Percentiles rank a stretch among this genome's conserved stretches.
Conservation (phyloP, 92 coral and sea anemone species). For the Epizoanthus scotinus region DNA sequence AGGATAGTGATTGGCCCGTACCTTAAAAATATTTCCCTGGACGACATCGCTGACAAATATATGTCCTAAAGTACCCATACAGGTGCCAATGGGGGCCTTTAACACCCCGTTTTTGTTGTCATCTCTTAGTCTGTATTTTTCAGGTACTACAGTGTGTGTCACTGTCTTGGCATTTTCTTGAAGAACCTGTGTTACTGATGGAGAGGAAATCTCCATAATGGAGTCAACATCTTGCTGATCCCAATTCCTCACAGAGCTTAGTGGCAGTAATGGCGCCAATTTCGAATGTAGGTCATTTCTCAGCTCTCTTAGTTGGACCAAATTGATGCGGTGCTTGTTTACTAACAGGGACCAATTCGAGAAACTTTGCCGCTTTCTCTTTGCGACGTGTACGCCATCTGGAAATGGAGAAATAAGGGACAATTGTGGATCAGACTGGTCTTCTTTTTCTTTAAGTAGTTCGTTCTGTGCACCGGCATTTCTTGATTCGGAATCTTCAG, state of each 20-base stretch:
- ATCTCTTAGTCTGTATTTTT: conserved; percentile 64
- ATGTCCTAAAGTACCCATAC: conserved; percentile 50
- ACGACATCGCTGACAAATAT: conserved; percentile 55
- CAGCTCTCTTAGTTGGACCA: conserved; percentile 58
- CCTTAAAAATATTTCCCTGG: conserved; percentile 55
- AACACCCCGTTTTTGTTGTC: conserved; percentile 66
- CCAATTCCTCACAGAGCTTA: conserved; percentile 60
- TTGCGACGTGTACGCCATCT: conserved; percentile 55
- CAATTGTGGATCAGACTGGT: conserved; percentile 40
- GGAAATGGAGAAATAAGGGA: conserved; percentile 48
- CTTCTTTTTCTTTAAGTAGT: conserved; percentile 51
- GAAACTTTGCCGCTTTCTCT: conserved; percentile 57
- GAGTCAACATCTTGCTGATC: conserved; percentile 72
- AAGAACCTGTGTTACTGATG: conserved; percentile 45
- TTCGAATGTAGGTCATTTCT: conserved; percentile 62
- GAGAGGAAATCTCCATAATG: conserved; percentile 44
- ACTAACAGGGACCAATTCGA: conserved; percentile 60
- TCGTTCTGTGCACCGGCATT: conserved; percentile 64
- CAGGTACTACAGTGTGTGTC: conserved; percentile 64
- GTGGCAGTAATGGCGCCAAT: conserved; percentile 52
- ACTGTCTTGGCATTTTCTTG: conserved; percentile 46
- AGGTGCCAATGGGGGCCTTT: conserved; percentile 56
- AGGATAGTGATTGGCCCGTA: conserved; percentile 65
- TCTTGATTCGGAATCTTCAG: conserved; percentile 67
- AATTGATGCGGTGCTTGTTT: conserved; percentile 44